Base-by-base conservation (phyloP, 2,797 vertebrate species). In the Lates japonicus region DNA sequence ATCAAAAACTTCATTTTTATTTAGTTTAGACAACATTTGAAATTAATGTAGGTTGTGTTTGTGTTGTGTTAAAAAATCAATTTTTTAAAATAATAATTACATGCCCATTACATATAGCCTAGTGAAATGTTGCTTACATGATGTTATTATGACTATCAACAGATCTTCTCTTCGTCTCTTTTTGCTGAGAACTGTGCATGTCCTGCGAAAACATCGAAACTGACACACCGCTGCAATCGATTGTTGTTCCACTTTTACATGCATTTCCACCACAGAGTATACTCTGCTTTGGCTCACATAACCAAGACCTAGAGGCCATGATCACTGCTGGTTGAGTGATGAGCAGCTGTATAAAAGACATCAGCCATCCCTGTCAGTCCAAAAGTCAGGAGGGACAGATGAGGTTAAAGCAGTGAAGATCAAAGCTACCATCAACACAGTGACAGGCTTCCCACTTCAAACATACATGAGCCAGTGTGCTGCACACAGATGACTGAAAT, bases 361-460 rank as follows among this genome's bases (percentile, higher is more conserved):
- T 62, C 74, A 31, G 67, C 16, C 13, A 1, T 37, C 51, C 14
- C 35, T 54, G 49, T 52, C 60, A 14, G 22, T 33, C 22, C 16
- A 4, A 63, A 70, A 33, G 73, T 66, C 61, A 46, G 54, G 4
- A 65, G 29, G 52, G 60, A n/a, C 59, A 68, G 70, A 77, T 31
- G 22, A 83, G 81, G 81, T 82, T 65, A 76, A 65, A 82, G 74
- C 39, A 39, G 59, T 0, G 68, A 62, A 20, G 70, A 78, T 85
- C 80, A 82, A 77, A 86, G 74, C 71, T 54, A 16, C 67, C 48
- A 54, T 62, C 61, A 17, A 51, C 16, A 3, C 52, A 25, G 13
- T 3, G 71, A 81, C 65, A 75, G 31, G 44, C 72, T 55, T 65
- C 37, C 46, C 6, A 25, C 77, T 78, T 80, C 77, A 81, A 65